phyloP scores from a whole-genome alignment of 2,888 invertebrate species.

The Nomada lathburiana region DNA sequence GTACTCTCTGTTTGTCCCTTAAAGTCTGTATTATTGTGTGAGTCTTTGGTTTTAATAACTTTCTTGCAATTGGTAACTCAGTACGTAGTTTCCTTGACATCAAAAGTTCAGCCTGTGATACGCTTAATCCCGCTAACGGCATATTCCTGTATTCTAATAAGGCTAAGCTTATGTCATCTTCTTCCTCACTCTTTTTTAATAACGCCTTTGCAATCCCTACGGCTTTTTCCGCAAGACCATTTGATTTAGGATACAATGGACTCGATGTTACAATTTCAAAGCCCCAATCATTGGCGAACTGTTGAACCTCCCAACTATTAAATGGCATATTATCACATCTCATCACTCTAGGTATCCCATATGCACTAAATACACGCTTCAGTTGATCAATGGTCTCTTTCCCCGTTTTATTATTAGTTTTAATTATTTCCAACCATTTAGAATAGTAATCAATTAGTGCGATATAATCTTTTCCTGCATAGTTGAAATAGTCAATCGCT shows the following conservation, averaged over 20 bases:
- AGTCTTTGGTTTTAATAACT: not conserved
- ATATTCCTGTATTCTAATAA: constrained; percentile 21
- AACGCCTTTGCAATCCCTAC: constrained; percentile 8
- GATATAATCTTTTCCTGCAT: not conserved
- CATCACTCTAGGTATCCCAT: constrained; percentile 5
- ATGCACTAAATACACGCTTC: constrained; percentile 1
- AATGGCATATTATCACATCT: constrained; percentile 14
- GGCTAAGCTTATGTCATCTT: not conserved
- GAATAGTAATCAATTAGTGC: constrained; percentile 15
- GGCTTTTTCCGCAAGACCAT: constrained; percentile 5
- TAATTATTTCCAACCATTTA: constrained; percentile 13
- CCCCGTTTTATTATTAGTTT: not conserved
- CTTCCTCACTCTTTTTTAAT: not conserved
- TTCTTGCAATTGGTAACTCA: not conserved
- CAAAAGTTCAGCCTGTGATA: constrained; percentile 1
- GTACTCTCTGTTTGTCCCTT: not conserved
- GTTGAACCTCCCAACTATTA: not conserved
- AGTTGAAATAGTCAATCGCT: too few relatives aligned
- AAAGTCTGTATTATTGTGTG: not conserved
- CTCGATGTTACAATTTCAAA: constrained; percentile 15
- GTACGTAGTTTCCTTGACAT: not conserved
- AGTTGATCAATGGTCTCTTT: not conserved
- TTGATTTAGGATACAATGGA: constrained; percentile 8
- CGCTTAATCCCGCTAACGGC: not conserved
- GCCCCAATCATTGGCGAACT: constrained; percentile 9